Base-by-base conservation (phyloP, 2,113 vertebrate species). In the Plestiodon gilberti region DNA sequence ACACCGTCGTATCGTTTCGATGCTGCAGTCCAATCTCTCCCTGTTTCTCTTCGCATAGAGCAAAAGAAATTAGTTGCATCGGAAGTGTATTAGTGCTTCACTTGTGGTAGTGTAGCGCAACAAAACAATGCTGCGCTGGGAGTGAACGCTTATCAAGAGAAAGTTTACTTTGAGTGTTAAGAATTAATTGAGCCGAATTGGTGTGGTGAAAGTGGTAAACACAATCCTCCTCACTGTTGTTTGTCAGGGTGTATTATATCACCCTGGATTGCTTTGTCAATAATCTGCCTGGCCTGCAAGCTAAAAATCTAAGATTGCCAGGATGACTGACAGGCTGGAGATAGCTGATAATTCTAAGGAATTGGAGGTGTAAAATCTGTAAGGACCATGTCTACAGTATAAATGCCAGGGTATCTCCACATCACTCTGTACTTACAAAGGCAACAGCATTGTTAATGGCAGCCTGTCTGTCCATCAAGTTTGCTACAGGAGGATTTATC, bases 271-370 rank as follows among this genome's bases (percentile, higher is more conserved):
- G 98, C 97, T 98, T 98, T 98, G 98, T 98, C 98, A 98, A 99
- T 99, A 99, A 98, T 97, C 96, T 95, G 96, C 94, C 96, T 93
- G 96, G 96, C 94, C 95, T 94, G 95, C 96, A 94, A 97, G 95
- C 95, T 95, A 97, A 97, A 96, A 98, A 98, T 98, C 97, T 97
- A 96, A 96, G 97, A 97, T 98, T 98, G 97, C 97, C 96, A 81
- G 94, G 79, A 95, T 98, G 98, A 99, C 95, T 98, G 98, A 98
- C 98, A 98, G 97, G 94, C 94, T 96, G 96, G 96, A 99, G 98
- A 98, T 99, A 98, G 98, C 96, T 97, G 98, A 98, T 99, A 99
- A 98, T 98, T 98, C 98, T 98, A 98, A 99, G 98, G 98, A 98
- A 98, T 97, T 98, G 98, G 96, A 98, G 98, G 98, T 98, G 96